Conservation (phyloP, 2,888 invertebrate genomes). For the Eulithis testata region DNA sequence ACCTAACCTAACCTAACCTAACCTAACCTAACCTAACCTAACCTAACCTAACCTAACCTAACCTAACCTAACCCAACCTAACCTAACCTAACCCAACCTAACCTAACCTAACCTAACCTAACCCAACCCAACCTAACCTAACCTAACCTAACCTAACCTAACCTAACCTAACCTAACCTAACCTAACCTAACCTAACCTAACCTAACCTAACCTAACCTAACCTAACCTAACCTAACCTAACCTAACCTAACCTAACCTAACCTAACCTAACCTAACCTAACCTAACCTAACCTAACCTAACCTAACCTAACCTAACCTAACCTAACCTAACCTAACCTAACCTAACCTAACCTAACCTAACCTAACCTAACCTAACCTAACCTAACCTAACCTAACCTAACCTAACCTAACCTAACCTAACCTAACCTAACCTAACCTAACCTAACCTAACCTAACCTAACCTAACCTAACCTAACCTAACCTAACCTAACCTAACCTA, state of each 20-base stretch:
- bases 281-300: slow-evolving; percentile 3
- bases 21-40: too few relatives aligned
- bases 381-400: neutral
- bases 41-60: too few relatives aligned
- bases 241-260: slow-evolving; percentile 9
- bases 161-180: slow-evolving; percentile 30
- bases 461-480: slow-evolving; percentile 9
- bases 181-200: slow-evolving; percentile 23
- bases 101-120: too few relatives aligned
- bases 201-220: slow-evolving; percentile 31
- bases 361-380: slow-evolving; percentile 10
- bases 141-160: slow-evolving; percentile 31
- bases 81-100: too few relatives aligned
- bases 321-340: slow-evolving; percentile 12
- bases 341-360: slow-evolving; percentile 14
- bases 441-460: slow-evolving; percentile 7
- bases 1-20: too few relatives aligned
- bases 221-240: slow-evolving; percentile 16
- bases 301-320: slow-evolving; percentile 7
- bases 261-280: slow-evolving; percentile 13
- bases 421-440: slow-evolving; percentile 8
- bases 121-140: slow-evolving; percentile 22
- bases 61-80: too few relatives aligned
- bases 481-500: slow-evolving; percentile 24
- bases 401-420: slow-evolving; percentile 8